These are phyloP conservation scores for Capitella teleta DNA, from an alignment of 1,140 invertebrate genomes.

Conservation along the genomic window DNA sequence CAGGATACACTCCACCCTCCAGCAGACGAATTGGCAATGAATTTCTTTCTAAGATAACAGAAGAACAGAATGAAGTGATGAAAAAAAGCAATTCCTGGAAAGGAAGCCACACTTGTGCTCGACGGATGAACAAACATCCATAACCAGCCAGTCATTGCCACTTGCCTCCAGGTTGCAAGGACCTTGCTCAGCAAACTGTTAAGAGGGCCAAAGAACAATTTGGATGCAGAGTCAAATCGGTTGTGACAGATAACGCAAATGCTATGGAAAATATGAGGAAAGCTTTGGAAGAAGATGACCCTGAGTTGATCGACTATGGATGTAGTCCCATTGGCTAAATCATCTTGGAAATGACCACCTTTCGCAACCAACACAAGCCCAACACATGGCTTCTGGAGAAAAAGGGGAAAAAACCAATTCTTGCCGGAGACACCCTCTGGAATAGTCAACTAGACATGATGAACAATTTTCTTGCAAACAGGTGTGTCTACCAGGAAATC, in stretches of 20 bases:
- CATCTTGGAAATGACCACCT: neutral
- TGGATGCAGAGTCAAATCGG: neutral
- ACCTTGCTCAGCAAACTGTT: neutral
- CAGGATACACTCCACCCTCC: no score
- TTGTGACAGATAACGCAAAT: conserved; percentile 1
- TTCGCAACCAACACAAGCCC: conserved; percentile 4
- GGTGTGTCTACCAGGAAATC: no score
- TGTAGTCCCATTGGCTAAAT: neutral
- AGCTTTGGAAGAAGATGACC: neutral
- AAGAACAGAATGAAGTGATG: neutral
- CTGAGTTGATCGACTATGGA: neutral
- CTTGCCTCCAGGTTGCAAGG: neutral
- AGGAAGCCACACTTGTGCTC: neutral
- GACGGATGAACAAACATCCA: no score
- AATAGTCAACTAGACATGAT: no score
- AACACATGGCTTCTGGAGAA: neutral
- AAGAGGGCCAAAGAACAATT: neutral
- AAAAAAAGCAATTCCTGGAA: neutral
- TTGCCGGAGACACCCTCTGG: neutral
- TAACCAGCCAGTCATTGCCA: conserved; percentile 3
- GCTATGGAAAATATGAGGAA: neutral
- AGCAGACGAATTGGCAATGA: no score
- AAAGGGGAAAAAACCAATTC: neutral
- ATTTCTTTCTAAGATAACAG: neutral
- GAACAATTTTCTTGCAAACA: no score